Evolutionary conservation across 2,113 vertebrate genomes (phyloP).

Genomic region (Hirundichthys speculiger): DNA sequence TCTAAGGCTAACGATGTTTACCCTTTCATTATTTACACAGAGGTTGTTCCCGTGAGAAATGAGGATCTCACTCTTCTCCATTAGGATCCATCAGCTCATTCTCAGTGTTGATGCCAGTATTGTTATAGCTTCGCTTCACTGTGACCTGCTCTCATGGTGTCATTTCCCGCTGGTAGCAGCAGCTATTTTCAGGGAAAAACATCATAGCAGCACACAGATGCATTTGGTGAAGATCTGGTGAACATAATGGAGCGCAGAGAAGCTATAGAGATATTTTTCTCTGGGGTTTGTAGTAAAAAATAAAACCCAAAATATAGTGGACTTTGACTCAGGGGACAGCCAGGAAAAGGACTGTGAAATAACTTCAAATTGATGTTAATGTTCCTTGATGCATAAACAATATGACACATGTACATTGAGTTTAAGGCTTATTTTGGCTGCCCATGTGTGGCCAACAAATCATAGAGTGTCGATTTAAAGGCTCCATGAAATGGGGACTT

Average conservation of each 20-base stretch:
- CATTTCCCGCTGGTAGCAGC: background rate
- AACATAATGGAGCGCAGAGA: constrained; percentile 6
- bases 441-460: background rate
- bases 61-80: background rate
- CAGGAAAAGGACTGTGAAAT: background rate
- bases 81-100: background rate
- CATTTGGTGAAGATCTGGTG: background rate
- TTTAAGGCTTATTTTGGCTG: no score
- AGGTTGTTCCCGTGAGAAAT: background rate
- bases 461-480: background rate
- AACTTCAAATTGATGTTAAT: background rate
- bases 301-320: background rate
- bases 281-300: background rate
- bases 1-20: no score
- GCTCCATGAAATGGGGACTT: background rate
- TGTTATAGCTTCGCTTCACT: background rate
- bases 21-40: no score
- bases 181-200: constrained; percentile 6
- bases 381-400: background rate
- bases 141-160: constrained; percentile 1
- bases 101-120: background rate
- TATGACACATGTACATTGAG: background rate
- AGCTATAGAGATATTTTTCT: constrained; percentile 8
- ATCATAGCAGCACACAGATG: constrained; percentile 3
- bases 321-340: background rate